These are phyloP conservation scores for Hyperoodon ampullatus DNA, from an alignment of 2,113 vertebrate species.

Conservation along the genomic window DNA sequence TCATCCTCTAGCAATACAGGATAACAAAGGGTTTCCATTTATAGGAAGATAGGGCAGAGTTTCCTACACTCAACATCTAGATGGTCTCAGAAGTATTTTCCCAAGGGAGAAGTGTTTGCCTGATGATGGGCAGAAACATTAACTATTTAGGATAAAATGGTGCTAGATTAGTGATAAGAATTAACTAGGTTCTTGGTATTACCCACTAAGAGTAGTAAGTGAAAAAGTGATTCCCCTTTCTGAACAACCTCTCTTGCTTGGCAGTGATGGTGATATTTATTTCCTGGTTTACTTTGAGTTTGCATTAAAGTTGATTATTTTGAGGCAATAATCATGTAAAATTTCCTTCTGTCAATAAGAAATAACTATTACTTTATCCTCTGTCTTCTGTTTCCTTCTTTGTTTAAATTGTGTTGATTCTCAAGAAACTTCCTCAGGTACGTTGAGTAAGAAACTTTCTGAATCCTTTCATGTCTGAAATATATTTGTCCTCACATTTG, in stretches of 20 bases:
- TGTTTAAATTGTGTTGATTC: not conserved
- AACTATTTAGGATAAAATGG: not conserved
- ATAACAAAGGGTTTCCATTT: not conserved
- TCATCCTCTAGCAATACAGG: not conserved
- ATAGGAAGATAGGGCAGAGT: not conserved
- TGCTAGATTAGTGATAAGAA: not conserved
- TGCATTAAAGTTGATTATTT: not conserved
- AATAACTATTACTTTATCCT: not conserved
- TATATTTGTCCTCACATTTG: not conserved
- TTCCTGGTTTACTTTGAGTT: not conserved
- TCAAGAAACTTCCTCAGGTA: not conserved
- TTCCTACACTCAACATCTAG: not conserved
- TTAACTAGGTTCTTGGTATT: not conserved
- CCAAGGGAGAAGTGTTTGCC: not conserved
- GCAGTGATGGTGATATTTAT: not conserved
- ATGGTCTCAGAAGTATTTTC: not conserved
- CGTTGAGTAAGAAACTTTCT: not conserved
- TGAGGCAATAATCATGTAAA: not conserved
- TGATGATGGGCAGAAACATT: not conserved
- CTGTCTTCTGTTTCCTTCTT: not conserved
- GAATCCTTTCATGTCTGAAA: not conserved
- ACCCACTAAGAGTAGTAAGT: not conserved
- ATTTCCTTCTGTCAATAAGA: not conserved
- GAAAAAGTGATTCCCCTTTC: not conserved
- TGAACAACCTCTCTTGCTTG: not conserved